These are phyloP conservation scores for Drosophila limbata DNA, from an alignment of 2,888 invertebrate genomes.

Conservation along the genomic window DNA sequence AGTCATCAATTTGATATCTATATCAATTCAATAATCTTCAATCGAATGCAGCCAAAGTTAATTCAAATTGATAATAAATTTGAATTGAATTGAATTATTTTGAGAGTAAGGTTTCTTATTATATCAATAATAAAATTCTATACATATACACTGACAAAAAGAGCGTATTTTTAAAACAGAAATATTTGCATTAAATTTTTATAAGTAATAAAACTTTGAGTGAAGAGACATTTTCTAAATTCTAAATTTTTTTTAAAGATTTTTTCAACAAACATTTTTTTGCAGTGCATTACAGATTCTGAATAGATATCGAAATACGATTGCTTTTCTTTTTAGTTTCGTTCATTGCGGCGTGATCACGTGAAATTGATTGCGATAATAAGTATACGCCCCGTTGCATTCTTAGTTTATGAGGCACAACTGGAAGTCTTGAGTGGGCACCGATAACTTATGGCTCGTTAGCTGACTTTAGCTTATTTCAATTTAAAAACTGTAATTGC, in stretches of 20 bases:
- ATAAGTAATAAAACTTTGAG: too few species aligned
- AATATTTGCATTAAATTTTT: neutral
- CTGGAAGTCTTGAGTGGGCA: slow-evolving; percentile 17
- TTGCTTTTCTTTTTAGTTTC: neutral
- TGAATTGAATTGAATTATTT: slow-evolving; percentile 22
- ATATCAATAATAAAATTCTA: neutral
- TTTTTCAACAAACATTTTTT: neutral
- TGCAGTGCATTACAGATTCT: slow-evolving; percentile 1
- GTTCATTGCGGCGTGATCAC: slow-evolving; percentile 48
- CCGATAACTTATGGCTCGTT: slow-evolving; percentile 10
- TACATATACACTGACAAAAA: neutral
- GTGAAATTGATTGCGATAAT: slow-evolving; percentile 66
- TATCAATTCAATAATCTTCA: slow-evolving; percentile 54
- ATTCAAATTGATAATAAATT: slow-evolving; percentile 25
- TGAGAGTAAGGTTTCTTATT: slow-evolving; percentile 4
- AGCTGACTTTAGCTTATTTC: neutral
- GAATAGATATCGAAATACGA: slow-evolving; percentile 3
- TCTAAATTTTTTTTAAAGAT: too few species aligned
- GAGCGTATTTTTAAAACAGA: neutral
- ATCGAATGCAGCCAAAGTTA: slow-evolving; percentile 27
- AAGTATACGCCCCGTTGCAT: slow-evolving; percentile 64
- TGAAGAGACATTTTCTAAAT: too few species aligned
- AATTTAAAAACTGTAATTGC: slow-evolving; percentile 7
- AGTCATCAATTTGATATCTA: slow-evolving; percentile 64
- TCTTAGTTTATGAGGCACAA: slow-evolving; percentile 29